Conservation (phyloP, 2,888 invertebrate genomes). For the Noctua janthina region DNA sequence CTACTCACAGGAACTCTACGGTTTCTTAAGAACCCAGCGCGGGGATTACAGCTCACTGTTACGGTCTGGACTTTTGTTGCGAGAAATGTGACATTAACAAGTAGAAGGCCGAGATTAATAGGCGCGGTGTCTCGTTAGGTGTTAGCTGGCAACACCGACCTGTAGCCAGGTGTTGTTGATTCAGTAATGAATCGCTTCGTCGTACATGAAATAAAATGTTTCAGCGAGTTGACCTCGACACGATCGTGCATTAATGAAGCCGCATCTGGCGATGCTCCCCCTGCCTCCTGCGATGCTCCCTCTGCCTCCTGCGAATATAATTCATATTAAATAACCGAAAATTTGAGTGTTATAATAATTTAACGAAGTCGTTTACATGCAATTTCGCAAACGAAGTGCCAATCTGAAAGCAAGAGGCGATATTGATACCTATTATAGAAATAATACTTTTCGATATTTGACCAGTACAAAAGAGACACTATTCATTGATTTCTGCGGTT, state of each 20-base stretch:
- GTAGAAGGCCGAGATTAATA: constrained; percentile 23
- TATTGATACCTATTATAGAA: constrained; percentile 7
- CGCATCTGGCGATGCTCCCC: constrained; percentile 1
- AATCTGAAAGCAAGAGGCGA: background rate
- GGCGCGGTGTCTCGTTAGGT: constrained; percentile 33
- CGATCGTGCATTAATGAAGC: constrained; percentile 17
- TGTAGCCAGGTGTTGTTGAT: constrained; percentile 14
- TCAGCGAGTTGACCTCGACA: constrained; percentile 19
- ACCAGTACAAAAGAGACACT: constrained; percentile 4
- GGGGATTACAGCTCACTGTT: constrained; percentile 30
- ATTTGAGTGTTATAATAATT: constrained; percentile 49
- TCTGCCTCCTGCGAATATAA: constrained; percentile 3
- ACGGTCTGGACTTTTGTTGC: constrained; percentile 29
- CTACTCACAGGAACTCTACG: constrained; percentile 13
- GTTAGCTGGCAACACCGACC: constrained; percentile 6
- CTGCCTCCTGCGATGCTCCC: background rate
- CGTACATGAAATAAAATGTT: constrained; percentile 18
- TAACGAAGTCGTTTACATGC: constrained; percentile 21
- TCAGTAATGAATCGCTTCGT: constrained; percentile 25
- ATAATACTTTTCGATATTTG: constrained; percentile 41
- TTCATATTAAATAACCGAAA: constrained; percentile 33
- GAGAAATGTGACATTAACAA: constrained; percentile 22
- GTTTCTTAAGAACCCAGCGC: constrained; percentile 32
- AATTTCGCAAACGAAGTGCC: constrained; percentile 24
- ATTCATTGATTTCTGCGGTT: constrained; percentile 5